These are phyloP conservation scores for Ruditapes philippinarum DNA, from an alignment of 1,140 invertebrate species.

Conservation along the genomic window DNA sequence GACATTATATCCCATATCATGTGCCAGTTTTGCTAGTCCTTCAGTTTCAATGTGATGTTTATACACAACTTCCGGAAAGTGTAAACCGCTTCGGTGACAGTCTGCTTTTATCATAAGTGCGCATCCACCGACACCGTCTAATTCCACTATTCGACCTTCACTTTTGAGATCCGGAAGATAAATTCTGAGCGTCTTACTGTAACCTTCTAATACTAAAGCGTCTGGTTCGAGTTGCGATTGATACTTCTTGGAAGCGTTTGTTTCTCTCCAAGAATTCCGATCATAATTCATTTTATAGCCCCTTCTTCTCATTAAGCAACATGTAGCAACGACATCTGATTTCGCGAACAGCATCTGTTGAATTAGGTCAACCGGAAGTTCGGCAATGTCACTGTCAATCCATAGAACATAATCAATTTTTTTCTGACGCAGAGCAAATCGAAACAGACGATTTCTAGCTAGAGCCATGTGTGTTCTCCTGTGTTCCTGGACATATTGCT, in stretches of 20 bases:
- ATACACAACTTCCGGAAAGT: constrained; percentile 80
- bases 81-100: constrained; percentile 79
- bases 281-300: constrained; percentile 76
- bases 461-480: constrained; percentile 79
- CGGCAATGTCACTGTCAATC: constrained; percentile 82
- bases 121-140: constrained; percentile 84
- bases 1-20: constrained; percentile 76
- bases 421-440: constrained; percentile 50
- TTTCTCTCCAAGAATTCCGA: constrained; percentile 84
- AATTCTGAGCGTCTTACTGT: constrained; percentile 73
- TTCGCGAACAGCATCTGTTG: constrained; percentile 80
- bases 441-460: constrained; percentile 79
- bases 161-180: constrained; percentile 79
- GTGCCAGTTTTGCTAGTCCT: constrained; percentile 83
- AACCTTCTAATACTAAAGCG: constrained; percentile 80
- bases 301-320: constrained; percentile 72
- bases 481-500: constrained; percentile 58
- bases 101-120: constrained; percentile 76
- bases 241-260: constrained; percentile 69
- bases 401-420: constrained; percentile 80
- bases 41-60: constrained; percentile 84
- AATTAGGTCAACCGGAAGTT: constrained; percentile 77
- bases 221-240: constrained; percentile 61
- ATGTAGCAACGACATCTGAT: constrained; percentile 78
- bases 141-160: constrained; percentile 80